Conservation (phyloP, 2,888 invertebrate genomes). For the Coelinius sp. region DNA sequence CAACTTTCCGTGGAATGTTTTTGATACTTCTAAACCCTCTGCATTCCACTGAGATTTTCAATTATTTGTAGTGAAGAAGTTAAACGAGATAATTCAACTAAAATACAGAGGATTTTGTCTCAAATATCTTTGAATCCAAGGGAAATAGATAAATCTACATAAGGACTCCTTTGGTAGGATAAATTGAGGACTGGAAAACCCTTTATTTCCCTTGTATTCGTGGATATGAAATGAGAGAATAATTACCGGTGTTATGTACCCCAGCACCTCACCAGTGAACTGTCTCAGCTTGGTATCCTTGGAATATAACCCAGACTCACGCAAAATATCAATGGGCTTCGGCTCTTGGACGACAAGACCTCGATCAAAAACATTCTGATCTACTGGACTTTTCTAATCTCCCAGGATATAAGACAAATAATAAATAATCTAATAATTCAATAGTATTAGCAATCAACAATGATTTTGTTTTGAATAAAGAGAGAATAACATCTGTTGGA, state of each 20-base stretch:
- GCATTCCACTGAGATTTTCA: constrained; percentile 86
- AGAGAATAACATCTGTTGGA: not conserved
- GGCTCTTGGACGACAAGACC: constrained; percentile 80
- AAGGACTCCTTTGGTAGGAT: too few relatives aligned
- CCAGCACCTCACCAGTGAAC: constrained; percentile 84
- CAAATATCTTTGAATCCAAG: not conserved
- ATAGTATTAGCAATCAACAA: not conserved
- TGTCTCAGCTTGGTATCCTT: constrained; percentile 78
- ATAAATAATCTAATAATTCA: constrained; percentile 35
- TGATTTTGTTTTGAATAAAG: not conserved
- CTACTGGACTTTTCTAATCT: constrained; percentile 73
- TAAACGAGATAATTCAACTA: not conserved
- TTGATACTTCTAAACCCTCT: constrained; percentile 94
- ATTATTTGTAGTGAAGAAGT: not conserved
- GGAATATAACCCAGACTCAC: constrained; percentile 83
- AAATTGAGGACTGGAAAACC: too few relatives aligned
- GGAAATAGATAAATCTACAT: constrained; percentile 58
- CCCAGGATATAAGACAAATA: constrained; percentile 13
- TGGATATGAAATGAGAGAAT: too few relatives aligned
- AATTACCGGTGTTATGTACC: constrained; percentile 90
- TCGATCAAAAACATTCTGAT: constrained; percentile 79
- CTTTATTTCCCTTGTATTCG: too few relatives aligned
- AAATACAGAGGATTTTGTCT: not conserved
- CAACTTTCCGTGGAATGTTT: constrained; percentile 90
- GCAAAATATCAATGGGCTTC: constrained; percentile 81